Percentiles rank a stretch among this genome's conserved stretches.
These are phyloP conservation scores for Lasius platythorax DNA, from an alignment of 2,888 invertebrate species.

Conservation along the genomic window DNA sequence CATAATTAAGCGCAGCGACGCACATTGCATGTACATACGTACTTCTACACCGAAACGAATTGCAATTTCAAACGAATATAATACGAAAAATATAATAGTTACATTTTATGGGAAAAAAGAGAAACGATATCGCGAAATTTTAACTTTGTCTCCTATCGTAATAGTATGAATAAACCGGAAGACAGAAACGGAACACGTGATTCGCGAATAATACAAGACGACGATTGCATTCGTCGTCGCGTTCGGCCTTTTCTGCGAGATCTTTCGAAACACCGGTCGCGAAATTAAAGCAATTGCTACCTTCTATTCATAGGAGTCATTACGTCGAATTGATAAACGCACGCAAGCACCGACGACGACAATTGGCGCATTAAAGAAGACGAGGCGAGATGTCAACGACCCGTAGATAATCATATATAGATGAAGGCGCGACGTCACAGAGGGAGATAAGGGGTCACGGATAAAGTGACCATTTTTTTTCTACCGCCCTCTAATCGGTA, in stretches of 20 bases:
- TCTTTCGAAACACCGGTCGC: slow-evolving; percentile 32
- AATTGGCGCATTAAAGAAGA: slow-evolving; percentile 53
- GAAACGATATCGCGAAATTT: background rate
- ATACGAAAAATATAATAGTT: slow-evolving; percentile 2
- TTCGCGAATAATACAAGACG: background rate
- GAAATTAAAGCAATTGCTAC: slow-evolving; percentile 53
- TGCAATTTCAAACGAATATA: slow-evolving; percentile 20
- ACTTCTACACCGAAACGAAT: background rate
- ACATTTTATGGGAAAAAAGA: background rate
- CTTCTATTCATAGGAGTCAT: slow-evolving; percentile 53
- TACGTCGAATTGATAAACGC: slow-evolving; percentile 55
- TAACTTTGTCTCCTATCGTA: background rate
- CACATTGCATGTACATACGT: slow-evolving; percentile 9
- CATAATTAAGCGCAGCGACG: slow-evolving; percentile 38
- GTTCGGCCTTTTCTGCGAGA: slow-evolving; percentile 16
- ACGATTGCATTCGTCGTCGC: background rate
- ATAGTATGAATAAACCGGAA: background rate
- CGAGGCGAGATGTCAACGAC: slow-evolving; percentile 42
- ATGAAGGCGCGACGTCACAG: slow-evolving; percentile 16
- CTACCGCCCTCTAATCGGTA: background rate
- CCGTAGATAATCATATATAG: slow-evolving; percentile 50
- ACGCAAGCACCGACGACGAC: slow-evolving; percentile 43
- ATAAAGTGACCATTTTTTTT: slow-evolving; percentile 11
- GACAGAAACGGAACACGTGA: background rate
- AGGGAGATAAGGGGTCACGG: background rate